phyloP scores from a whole-genome alignment of 2,888 invertebrate genomes.

The Heliconius erato region DNA sequence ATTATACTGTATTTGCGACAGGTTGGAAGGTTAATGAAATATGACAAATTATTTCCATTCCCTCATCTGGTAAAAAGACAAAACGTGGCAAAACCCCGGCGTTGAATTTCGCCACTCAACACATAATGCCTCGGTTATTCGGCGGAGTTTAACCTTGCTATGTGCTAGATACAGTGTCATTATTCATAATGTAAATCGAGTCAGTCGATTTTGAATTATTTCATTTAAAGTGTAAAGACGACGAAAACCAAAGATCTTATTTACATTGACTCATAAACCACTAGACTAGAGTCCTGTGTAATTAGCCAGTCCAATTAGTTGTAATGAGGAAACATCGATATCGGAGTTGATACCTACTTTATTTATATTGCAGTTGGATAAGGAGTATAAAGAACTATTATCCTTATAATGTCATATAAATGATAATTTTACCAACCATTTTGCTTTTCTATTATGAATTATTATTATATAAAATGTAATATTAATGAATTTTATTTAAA shows the following conservation, averaged over 20 bases:
- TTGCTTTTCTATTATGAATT: too few relatives aligned
- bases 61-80: too few relatives aligned
- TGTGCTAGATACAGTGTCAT: too few relatives aligned
- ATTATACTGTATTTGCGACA: too few relatives aligned
- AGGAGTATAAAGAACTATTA: neutral
- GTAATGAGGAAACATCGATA: neutral
- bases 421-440: neutral
- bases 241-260: neutral
- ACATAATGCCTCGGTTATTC: too few relatives aligned
- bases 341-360: neutral
- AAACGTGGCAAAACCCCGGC: too few relatives aligned
- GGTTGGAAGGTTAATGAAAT: too few relatives aligned
- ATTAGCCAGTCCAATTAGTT: neutral
- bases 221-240: neutral
- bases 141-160: too few relatives aligned
- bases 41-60: too few relatives aligned
- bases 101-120: too few relatives aligned
- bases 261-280: neutral
- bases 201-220: neutral
- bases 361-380: neutral
- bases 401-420: neutral
- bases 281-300: neutral
- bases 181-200: too few relatives aligned
- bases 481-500: neutral
- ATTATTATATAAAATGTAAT: too few relatives aligned